Conservation (phyloP, 2,888 invertebrate genomes). For the Patella depressa region DNA sequence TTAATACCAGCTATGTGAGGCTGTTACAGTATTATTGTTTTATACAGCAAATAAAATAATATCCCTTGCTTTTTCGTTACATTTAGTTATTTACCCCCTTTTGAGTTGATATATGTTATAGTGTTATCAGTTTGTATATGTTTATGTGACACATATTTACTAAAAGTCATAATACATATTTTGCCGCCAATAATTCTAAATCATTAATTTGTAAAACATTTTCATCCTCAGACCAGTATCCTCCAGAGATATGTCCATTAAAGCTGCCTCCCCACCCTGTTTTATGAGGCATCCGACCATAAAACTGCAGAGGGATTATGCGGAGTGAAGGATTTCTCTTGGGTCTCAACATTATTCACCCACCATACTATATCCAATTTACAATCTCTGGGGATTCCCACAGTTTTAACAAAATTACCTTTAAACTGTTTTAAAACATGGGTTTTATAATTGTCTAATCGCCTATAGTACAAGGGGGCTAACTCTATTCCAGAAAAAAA, state of each 20-base stretch:
- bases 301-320: not conserved
- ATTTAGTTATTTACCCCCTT: too few species aligned
- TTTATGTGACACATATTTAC: too few species aligned
- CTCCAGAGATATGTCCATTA: not conserved
- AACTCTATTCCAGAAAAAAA: too few species aligned
- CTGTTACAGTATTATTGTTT: too few species aligned
- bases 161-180: too few species aligned
- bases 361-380: constrained; percentile 11
- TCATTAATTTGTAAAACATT: too few species aligned
- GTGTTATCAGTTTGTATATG: too few species aligned
- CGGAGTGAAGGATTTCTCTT: not conserved
- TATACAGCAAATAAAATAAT: too few species aligned
- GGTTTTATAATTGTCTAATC: not conserved
- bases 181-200: too few species aligned
- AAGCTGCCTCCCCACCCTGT: not conserved
- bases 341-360: constrained; percentile 1
- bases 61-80: too few species aligned
- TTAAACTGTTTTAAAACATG: not conserved
- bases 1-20: not conserved
- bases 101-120: too few species aligned
- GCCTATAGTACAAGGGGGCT: too few species aligned
- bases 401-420: constrained; percentile 6
- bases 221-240: constrained; percentile 4
- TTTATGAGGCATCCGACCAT: not conserved
- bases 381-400: not conserved